Percentiles rank a stretch among this genome's conserved stretches.
Conservation (phyloP, 2,113 vertebrate species). For the Balaeniceps rex region DNA sequence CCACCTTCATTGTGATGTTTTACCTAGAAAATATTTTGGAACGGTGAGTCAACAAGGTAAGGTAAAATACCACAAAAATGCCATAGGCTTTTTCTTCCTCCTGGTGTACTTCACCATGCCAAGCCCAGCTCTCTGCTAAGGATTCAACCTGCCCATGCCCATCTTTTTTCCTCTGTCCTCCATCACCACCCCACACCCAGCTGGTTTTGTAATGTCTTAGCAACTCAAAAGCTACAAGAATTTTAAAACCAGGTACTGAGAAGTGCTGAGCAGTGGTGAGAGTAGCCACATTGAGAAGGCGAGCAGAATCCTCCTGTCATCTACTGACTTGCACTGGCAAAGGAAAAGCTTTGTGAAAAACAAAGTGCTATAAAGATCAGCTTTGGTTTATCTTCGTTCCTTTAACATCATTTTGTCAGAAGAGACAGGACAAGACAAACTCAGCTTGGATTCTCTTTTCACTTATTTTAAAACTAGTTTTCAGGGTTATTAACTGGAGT, state of each 20-base stretch:
- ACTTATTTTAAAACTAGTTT: background rate
- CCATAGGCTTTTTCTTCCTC: background rate
- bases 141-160: background rate
- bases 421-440: background rate
- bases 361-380: background rate
- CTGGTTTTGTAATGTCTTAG: background rate
- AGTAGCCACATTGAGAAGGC: background rate
- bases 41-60: background rate
- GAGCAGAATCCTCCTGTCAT: background rate
- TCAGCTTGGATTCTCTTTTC: background rate
- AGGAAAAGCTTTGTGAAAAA: background rate
- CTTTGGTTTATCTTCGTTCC: background rate
- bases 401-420: background rate
- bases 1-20: conserved; percentile 63
- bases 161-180: background rate
- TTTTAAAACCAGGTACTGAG: background rate
- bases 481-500: background rate
- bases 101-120: background rate
- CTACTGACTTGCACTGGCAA: background rate
- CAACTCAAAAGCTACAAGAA: background rate
- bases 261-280: background rate
- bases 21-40: conserved; percentile 55
- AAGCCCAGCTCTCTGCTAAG: background rate
- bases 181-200: background rate
- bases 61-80: background rate